Base-by-base conservation (phyloP, 2,113 vertebrate genomes). In the Sinocyclocheilus rhinocerous region DNA sequence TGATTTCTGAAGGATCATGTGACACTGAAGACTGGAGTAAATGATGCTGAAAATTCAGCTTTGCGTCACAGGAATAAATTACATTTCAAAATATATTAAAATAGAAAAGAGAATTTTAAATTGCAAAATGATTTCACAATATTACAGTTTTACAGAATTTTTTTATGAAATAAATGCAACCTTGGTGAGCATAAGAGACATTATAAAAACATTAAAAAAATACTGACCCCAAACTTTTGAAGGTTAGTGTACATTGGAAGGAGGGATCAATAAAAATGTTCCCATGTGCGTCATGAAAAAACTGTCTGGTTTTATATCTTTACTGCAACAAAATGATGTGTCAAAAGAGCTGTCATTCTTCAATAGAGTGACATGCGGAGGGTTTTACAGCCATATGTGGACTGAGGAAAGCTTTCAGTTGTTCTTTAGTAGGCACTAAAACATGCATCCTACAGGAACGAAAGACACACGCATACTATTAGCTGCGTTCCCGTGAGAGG, bases 401-500 rank as follows among this genome's bases (percentile, higher is more conserved):
- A 18, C 48, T 22, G 33, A n/a, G 33, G 45, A 50, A 81, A 65
- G 39, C 61, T 76, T 45, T 57, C 29, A 81, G 45, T 36, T 55
- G 33, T 59, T 73, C n/a, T 86, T 50, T 76, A 75, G 36, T 77
- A 20, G 61, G 77, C 52, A 57, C 4, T 83, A 10, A 81, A 80
- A 85, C 52, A 57, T 57, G 70, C 83, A 55, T 85, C 42, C 55
- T 50, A 85, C 50, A 88, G 59, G 8, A 85, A 78, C 45, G 6
- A 88, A 70, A 52, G 15, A 20, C 42, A 73, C 79, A 82, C 42
- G 10, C 87, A 92, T 84, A 88, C 89, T 83, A 89, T 84, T 87
- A 92, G 89, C 87, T 63, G 24, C 61, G 69, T 65, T 85, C 85
- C 90, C 85, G 15, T 45, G 78, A 86, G 85, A 84, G 76, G 85